These are phyloP conservation scores for Neolamprologus kungweensis DNA, from an alignment of 2,113 vertebrate species.

Conservation along the genomic window DNA sequence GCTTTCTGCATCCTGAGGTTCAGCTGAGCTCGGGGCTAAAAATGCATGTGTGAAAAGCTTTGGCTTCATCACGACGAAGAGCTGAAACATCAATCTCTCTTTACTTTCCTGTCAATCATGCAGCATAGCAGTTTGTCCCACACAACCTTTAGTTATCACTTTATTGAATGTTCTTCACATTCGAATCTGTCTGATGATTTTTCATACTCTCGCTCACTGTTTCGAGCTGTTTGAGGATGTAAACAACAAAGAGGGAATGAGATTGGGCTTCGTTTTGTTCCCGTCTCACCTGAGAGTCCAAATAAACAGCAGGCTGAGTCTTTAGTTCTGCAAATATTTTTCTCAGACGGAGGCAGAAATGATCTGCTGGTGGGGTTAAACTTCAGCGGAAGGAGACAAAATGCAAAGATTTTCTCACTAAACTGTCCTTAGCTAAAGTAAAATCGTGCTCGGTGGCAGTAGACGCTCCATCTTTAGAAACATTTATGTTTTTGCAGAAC, in stretches of 20 bases:
- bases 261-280: neutral
- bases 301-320: neutral
- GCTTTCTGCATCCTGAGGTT: neutral
- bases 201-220: neutral
- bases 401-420: neutral
- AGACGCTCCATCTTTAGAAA: neutral
- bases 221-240: neutral
- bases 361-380: neutral
- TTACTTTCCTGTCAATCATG: neutral
- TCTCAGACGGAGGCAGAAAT: neutral
- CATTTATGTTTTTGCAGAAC: accelerated
- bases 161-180: neutral
- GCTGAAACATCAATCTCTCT: neutral
- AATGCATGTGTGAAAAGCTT: neutral
- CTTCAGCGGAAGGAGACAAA: neutral
- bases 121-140: neutral
- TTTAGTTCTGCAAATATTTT: neutral
- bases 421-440: neutral
- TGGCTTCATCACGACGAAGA: neutral
- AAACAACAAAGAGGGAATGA: neutral
- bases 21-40: neutral
- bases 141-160: neutral
- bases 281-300: neutral
- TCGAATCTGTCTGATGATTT: neutral
- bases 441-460: accelerated